A percentile compares a stretch with the other conserved stretches of the same genome.
These are phyloP conservation scores for Drosophila teissieri DNA, from an alignment of 1,140 invertebrate genomes.

Conservation along the genomic window DNA sequence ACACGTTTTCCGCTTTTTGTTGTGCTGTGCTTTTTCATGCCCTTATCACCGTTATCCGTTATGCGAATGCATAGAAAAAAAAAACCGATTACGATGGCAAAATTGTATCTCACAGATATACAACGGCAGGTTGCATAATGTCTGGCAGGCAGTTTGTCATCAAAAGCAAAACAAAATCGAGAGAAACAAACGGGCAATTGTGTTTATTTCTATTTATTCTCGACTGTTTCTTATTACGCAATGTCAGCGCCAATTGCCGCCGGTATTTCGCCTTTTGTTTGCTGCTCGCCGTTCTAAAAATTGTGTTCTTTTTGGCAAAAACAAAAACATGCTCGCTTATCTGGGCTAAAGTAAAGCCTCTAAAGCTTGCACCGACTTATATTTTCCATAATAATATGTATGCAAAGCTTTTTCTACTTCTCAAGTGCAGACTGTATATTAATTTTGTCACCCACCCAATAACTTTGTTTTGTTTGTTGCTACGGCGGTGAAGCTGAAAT, in stretches of 20 bases:
- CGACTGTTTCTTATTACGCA: conserved; percentile 31
- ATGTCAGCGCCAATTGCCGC: conserved; percentile 15
- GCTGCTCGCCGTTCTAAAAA: background rate
- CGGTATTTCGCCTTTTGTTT: conserved; percentile 13
- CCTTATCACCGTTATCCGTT: conserved; percentile 35
- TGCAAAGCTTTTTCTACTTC: too few relatives aligned
- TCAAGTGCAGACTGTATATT: too few relatives aligned
- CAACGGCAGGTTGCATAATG: conserved; percentile 65
- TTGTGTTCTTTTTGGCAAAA: background rate
- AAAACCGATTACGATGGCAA: conserved; percentile 24
- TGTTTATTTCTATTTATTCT: conserved; percentile 33
- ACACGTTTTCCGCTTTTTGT: conserved; percentile 53
- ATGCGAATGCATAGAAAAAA: conserved; percentile 3
- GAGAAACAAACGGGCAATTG: conserved; percentile 20
- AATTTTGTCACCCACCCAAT: too few relatives aligned
- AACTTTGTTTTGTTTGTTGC: background rate
- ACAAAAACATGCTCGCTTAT: too few relatives aligned
- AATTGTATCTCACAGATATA: conserved; percentile 46
- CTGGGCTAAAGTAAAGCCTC: background rate
- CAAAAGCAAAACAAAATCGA: conserved; percentile 56
- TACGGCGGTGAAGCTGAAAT: background rate
- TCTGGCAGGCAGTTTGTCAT: conserved; percentile 38
- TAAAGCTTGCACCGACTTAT: background rate
- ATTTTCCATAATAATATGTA: too few relatives aligned
- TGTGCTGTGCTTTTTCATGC: conserved; percentile 35